Evolutionary conservation across 2,113 vertebrate species (phyloP).

Genomic region (Lynx canadensis): DNA sequence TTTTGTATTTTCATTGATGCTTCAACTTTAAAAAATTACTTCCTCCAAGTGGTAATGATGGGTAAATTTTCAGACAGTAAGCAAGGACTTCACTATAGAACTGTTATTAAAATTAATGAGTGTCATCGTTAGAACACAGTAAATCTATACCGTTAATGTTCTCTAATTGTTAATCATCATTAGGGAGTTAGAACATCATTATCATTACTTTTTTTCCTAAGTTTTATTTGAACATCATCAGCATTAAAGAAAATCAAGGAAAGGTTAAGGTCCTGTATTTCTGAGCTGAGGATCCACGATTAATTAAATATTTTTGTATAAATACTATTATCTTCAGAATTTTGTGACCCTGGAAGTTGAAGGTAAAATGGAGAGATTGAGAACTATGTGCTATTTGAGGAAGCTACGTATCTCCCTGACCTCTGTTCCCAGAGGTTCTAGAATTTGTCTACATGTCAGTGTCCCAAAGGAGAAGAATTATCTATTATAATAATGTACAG

Average conservation of each 20-base stretch:
- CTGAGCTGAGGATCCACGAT: background rate
- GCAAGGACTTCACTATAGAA: background rate
- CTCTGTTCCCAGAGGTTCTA: background rate
- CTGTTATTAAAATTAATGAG: slow-evolving; percentile 71
- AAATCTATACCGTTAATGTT: slow-evolving; percentile 60
- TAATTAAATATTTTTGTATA: slow-evolving; percentile 28
- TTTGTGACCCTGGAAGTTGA: background rate
- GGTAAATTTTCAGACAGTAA: slow-evolving; percentile 54
- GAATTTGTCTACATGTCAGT: background rate
- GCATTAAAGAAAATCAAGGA: slow-evolving; percentile 40
- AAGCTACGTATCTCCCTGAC: background rate
- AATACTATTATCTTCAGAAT: background rate
- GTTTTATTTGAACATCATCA: slow-evolving; percentile 61
- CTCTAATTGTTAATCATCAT: slow-evolving; percentile 67
- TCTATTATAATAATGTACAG: background rate
- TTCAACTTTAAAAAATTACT: slow-evolving; percentile 62
- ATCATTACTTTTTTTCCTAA: slow-evolving; percentile 57
- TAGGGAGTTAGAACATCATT: slow-evolving; percentile 59
- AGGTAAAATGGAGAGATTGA: background rate
- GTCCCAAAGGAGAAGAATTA: background rate
- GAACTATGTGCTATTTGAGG: background rate
- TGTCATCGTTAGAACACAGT: slow-evolving; percentile 51
- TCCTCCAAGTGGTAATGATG: slow-evolving; percentile 63
- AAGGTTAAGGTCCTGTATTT: background rate
- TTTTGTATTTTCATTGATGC: slow-evolving; percentile 42